These are phyloP conservation scores for Euschistus heros DNA, from an alignment of 1,140 invertebrate species.

Conservation along the genomic window DNA sequence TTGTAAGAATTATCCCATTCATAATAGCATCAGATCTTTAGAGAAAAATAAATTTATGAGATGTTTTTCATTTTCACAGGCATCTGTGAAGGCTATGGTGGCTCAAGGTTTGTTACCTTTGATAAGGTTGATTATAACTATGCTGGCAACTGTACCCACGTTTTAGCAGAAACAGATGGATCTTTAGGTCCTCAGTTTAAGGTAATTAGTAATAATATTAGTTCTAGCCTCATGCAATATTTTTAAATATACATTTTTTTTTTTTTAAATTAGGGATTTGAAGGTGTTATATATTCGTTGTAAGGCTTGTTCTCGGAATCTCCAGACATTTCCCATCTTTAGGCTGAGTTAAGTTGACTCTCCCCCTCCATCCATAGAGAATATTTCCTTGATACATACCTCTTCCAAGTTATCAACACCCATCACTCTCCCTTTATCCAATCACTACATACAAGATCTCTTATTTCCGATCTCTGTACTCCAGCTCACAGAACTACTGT, in stretches of 20 bases:
- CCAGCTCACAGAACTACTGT: no score
- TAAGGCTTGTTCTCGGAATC: no score
- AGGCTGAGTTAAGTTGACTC: no score
- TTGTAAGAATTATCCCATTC: slow-evolving; percentile 42
- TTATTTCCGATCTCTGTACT: no score
- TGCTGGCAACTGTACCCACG: slow-evolving; percentile 67
- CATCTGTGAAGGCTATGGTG: slow-evolving; percentile 56
- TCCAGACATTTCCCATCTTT: no score
- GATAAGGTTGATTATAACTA: slow-evolving; percentile 59
- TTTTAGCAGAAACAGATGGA: slow-evolving; percentile 52
- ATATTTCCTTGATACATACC: no score
- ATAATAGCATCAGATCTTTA: background rate
- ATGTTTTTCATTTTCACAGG: slow-evolving; percentile 34
- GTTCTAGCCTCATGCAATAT: background rate
- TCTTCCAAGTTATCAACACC: no score
- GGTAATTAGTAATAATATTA: slow-evolving; percentile 34
- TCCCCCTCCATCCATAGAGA: no score
- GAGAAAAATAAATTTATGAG: background rate
- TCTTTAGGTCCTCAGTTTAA: slow-evolving; percentile 49
- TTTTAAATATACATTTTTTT: no score
- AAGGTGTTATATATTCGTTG: no score
- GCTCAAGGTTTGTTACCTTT: slow-evolving; percentile 60
- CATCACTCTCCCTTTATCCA: no score
- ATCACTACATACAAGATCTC: no score
- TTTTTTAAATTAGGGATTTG: background rate